phyloP scores from a whole-genome alignment of 2,797 vertebrate genomes.

The Lates japonicus region DNA sequence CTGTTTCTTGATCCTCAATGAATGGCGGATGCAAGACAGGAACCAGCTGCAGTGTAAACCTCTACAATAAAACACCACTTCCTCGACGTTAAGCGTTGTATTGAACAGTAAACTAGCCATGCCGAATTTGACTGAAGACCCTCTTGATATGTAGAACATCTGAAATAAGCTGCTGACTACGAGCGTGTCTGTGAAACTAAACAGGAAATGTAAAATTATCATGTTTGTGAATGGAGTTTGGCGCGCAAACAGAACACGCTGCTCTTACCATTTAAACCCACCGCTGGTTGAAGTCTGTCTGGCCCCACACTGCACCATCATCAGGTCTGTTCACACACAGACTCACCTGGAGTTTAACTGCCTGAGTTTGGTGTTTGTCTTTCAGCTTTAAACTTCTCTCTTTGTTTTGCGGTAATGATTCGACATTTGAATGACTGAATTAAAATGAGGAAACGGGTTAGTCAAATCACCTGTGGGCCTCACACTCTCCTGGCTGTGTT shows the following conservation, averaged over 20 bases:
- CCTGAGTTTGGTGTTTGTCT: not conserved
- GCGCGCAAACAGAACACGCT: fast-evolving
- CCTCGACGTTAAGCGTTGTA: no score
- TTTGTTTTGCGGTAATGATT: not conserved
- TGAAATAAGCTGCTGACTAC: fast-evolving
- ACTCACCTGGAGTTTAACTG: not conserved
- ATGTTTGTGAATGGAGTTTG: not conserved
- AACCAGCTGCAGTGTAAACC: fast-evolving
- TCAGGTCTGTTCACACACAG: not conserved
- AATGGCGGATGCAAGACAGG: no score
- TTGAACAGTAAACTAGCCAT: fast-evolving
- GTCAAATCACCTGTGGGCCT: constrained; percentile 56
- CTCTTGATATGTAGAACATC: not conserved
- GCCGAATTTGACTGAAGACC: not conserved
- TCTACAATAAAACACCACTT: not conserved
- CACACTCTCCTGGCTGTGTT: not conserved
- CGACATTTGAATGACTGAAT: constrained; percentile 65
- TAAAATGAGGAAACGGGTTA: constrained; percentile 65
- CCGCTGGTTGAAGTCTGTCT: fast-evolving
- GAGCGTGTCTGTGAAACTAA: fast-evolving
- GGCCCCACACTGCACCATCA: not conserved
- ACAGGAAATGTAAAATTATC: not conserved
- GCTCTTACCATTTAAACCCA: constrained; percentile 18
- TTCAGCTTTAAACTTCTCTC: not conserved
- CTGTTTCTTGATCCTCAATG: no score